Evolutionary conservation across 1,140 invertebrate genomes (phyloP), one percentile per base, ranked within the genome.

Genomic region (Cecropterus lyciades): DNA sequence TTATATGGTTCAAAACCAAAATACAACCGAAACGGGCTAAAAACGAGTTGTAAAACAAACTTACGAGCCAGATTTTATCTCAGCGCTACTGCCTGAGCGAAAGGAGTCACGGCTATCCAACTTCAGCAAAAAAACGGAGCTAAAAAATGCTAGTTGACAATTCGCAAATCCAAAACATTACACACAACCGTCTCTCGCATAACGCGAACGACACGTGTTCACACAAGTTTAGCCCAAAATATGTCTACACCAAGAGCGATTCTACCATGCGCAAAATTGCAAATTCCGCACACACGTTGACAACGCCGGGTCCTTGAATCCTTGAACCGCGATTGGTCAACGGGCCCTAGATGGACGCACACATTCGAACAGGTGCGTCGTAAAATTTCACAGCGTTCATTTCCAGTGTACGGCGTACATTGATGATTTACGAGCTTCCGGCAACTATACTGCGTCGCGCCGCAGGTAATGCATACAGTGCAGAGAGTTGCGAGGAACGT

Each of bases 241-340:
- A 13, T 13, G 17, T 48, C 9, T 20, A 7, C 15, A 1, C 3
- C 27, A 60, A 60, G 14, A 43, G 11, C 40, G 15, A 17, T 60
- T 27, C 15, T 60, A 30, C 45, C 27, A 11, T 27, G 27, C 30
- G 15, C 46, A 10, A 15, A 46, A 46, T 17, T 33, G 11, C 15
- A 30, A 51, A 40, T 27, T 40, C 7, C 33, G 17, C 33, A 42
- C 30, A 48, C 57, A 37, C 46, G 46, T 20, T 13, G 27, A 15
- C 30, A 30, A 40, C 11, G n/a, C 45, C 13, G 59, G 37, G 37
- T 63, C 60, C 48, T 63, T 43, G 48, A 52, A 51, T 63, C 48
- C 60, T 63, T 63, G 37, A 24, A 40, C 46, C 5, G 37, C 60
- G 60, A 63, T 63, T 52, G 60, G 60, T 27, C 48, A 63, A 27